Percentiles rank a stretch among this genome's conserved stretches.
These are phyloP conservation scores for Lethenteron camtschaticum DNA, from an alignment of 2,113 vertebrate genomes.

Conservation along the genomic window DNA sequence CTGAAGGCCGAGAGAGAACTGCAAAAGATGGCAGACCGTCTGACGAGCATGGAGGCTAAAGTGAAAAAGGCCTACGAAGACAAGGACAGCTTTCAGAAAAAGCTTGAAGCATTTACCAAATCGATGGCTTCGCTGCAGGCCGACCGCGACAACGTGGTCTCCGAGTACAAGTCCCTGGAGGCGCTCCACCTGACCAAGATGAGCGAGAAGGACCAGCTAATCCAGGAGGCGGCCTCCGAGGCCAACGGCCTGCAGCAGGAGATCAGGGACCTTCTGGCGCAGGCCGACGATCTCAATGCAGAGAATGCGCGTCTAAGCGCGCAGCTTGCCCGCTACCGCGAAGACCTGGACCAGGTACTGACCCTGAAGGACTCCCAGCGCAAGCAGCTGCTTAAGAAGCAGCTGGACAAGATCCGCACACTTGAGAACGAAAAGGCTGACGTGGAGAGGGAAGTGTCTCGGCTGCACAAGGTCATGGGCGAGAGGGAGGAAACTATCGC, in stretches of 20 bases:
- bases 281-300: conserved; percentile 60
- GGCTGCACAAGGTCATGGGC: conserved; percentile 16
- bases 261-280: conserved; percentile 39
- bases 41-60: conserved; percentile 26
- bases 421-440: conserved; percentile 32
- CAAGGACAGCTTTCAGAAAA: conserved; percentile 31
- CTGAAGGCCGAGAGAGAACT: conserved; percentile 37
- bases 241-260: conserved; percentile 69
- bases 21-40: conserved; percentile 24
- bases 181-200: conserved; percentile 54
- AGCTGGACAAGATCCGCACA: conserved; percentile 31
- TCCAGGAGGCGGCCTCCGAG: conserved; percentile 72
- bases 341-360: conserved; percentile 66
- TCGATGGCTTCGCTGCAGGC: conserved; percentile 84
- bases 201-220: conserved; percentile 63
- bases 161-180: conserved; percentile 61
- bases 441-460: conserved; percentile 25
- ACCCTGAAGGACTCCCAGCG: conserved; percentile 75
- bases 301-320: conserved; percentile 68
- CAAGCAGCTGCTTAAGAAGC: conserved; percentile 48
- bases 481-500: conserved; percentile 17
- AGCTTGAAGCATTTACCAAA: conserved; percentile 54
- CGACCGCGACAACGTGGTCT: conserved; percentile 51
- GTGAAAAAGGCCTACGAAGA: conserved; percentile 35
- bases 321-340: conserved; percentile 47